Percentiles rank a stretch among this genome's conserved stretches.
Conservation (phyloP, 2,797 vertebrate species). For the Mycteria americana region DNA sequence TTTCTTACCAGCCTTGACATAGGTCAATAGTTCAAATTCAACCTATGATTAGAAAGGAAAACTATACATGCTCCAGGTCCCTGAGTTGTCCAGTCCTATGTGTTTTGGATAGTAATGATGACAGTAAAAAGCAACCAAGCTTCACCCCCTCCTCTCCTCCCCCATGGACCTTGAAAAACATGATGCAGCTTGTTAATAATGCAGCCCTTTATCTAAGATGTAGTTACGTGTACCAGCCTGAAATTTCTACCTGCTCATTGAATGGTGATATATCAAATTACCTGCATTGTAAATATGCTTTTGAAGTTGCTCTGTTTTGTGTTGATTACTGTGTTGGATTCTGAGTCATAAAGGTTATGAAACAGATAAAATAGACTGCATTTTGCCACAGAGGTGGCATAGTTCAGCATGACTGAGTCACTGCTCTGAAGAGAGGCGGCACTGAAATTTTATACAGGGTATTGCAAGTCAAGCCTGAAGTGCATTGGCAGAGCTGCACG, state of each 20-base stretch:
- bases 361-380: not conserved
- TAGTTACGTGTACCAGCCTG: not conserved
- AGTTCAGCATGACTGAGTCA: conserved; percentile 26
- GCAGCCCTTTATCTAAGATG: not conserved
- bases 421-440: not conserved
- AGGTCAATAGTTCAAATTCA: not conserved
- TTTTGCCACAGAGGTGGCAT: conserved; percentile 9
- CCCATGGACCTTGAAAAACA: not conserved
- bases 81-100: not conserved
- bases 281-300: not conserved
- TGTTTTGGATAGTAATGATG: not conserved
- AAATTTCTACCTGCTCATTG: not conserved
- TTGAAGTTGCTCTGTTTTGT: not conserved
- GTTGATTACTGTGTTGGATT: not conserved
- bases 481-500: not conserved
- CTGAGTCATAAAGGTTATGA: conserved; percentile 40
- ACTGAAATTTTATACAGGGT: not conserved
- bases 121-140: not conserved
- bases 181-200: not conserved
- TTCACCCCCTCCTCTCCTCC: not conserved
- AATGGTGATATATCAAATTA: not conserved
- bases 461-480: conserved; percentile 32
- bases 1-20: not conserved
- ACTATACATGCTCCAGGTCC: not conserved
- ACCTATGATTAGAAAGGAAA: not conserved